A percentile compares a stretch with the other conserved stretches of the same genome.
Evolutionary conservation across 2,797 vertebrate genomes (phyloP).

Genomic region (Spheniscus humboldti): DNA sequence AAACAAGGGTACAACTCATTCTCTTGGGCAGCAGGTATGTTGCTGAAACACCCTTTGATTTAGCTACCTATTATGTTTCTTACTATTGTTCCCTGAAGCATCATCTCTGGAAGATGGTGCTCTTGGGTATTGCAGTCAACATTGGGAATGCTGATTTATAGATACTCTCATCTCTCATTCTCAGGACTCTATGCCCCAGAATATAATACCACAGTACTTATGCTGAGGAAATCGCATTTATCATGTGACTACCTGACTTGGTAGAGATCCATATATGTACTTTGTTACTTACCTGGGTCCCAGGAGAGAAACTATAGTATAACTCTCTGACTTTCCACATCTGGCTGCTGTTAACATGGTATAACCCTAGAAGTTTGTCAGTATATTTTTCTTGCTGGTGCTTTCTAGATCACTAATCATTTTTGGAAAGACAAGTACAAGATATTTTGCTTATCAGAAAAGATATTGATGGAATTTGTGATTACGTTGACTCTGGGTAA

Average conservation of each 20-base stretch:
- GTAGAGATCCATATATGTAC: background rate
- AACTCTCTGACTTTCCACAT: background rate
- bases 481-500: background rate
- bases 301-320: background rate
- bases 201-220: background rate
- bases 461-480: background rate
- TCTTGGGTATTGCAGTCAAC: constrained; percentile 23
- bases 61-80: background rate
- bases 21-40: background rate
- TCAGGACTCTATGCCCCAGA: background rate
- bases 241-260: background rate
- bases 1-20: background rate
- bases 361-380: background rate
- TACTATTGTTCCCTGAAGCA: constrained; percentile 10
- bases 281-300: background rate
- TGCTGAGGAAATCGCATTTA: background rate
- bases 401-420: background rate
- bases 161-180: background rate
- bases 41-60: background rate
- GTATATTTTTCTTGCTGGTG: background rate
- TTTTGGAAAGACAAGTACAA: background rate
- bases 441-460: background rate
- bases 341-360: background rate
- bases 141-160: background rate
- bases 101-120: constrained; percentile 22